Conservation (phyloP, 2,797 vertebrate species). For the Paguma larvata region DNA sequence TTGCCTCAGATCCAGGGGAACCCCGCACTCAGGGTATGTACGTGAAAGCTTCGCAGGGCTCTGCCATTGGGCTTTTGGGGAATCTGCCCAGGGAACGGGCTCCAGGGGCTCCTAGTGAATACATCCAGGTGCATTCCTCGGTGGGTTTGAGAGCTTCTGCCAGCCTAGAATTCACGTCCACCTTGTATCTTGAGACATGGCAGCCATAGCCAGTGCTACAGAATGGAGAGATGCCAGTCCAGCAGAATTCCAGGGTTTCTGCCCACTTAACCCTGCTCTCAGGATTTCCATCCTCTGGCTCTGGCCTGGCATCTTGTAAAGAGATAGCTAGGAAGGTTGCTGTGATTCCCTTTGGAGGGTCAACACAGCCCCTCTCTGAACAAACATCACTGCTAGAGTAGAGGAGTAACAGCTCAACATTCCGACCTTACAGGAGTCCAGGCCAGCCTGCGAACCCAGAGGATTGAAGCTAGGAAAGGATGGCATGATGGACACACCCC, state of each 20-base stretch:
- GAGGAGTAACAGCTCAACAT: background rate
- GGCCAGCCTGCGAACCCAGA: background rate
- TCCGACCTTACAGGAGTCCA: background rate
- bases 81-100: background rate
- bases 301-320: background rate
- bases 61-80: background rate
- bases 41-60: fast-evolving
- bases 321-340: background rate
- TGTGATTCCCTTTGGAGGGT: background rate
- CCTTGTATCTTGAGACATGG: background rate
- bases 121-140: fast-evolving
- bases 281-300: background rate
- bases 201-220: background rate
- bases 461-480: background rate
- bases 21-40: fast-evolving
- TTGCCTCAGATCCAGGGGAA: background rate
- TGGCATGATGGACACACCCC: too few relatives aligned
- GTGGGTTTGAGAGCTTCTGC: background rate
- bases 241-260: background rate
- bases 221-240: background rate
- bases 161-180: background rate
- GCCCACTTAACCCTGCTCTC: background rate
- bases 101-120: fast-evolving
- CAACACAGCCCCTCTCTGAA: background rate
- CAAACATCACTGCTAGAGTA: background rate